Evolutionary conservation across 2,888 invertebrate genomes (phyloP).

Genomic region (Troides helena): DNA sequence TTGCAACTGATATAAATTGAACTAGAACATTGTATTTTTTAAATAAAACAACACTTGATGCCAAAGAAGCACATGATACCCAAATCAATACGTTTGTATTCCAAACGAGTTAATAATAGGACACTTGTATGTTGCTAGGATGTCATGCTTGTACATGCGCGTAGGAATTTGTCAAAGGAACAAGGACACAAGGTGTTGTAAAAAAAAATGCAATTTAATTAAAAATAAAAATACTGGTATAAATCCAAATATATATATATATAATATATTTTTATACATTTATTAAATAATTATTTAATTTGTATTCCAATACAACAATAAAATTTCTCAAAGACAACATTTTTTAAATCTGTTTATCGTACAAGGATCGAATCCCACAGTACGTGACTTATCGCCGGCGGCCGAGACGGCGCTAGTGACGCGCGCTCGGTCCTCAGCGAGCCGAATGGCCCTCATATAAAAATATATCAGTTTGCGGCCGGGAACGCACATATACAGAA

Average conservation of each 20-base stretch:
- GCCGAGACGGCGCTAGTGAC: conserved; percentile 33
- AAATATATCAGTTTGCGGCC: conserved; percentile 45
- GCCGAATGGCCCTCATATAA: conserved; percentile 48
- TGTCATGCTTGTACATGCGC: too few species aligned
- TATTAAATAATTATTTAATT: conserved; percentile 79
- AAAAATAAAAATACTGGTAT: conserved; percentile 53
- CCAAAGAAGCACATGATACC: too few species aligned
- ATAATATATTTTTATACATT: conserved; percentile 66
- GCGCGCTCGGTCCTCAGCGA: conserved; percentile 23
- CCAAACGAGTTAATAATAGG: too few species aligned
- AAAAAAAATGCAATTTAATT: background rate
- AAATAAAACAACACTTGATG: too few species aligned
- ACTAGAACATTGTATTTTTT: too few species aligned
- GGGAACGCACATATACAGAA: conserved; percentile 5
- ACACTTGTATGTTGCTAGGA: too few species aligned
- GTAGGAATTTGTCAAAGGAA: background rate
- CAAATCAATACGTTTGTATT: too few species aligned
- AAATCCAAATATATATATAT: conserved; percentile 79
- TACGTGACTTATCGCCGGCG: conserved; percentile 34
- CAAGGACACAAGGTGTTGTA: background rate
- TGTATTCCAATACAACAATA: conserved; percentile 81
- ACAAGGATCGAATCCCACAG: conserved; percentile 65
- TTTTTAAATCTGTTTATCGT: conserved; percentile 71
- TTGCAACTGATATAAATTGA: too few species aligned
- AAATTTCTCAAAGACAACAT: conserved; percentile 80